phyloP scores from a whole-genome alignment of 2,888 invertebrate genomes.

The Nysson spinosus region DNA sequence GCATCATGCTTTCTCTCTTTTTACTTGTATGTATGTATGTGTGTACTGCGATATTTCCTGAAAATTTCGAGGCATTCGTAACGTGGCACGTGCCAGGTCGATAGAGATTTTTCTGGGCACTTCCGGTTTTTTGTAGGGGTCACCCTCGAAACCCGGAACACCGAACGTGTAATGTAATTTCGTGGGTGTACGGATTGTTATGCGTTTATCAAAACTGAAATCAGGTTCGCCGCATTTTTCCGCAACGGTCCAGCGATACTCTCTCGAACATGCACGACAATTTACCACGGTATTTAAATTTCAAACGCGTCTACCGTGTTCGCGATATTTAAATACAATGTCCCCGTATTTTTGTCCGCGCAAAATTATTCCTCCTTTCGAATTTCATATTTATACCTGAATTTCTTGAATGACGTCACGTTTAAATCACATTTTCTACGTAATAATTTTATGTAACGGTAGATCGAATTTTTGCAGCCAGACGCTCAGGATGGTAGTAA shows the following conservation, averaged over 20 bases:
- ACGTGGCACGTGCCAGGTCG: no score
- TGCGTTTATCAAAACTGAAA: neutral
- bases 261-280: neutral
- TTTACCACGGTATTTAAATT: conserved; percentile 13
- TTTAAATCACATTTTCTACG: neutral
- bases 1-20: no score
- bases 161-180: neutral
- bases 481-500: no score
- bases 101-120: no score
- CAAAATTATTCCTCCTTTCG: neutral
- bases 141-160: neutral
- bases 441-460: no score
- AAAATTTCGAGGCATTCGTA: no score
- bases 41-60: no score
- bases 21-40: no score
- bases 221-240: conserved; percentile 4
- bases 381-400: neutral
- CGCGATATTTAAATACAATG: conserved; percentile 4
- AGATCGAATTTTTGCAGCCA: no score
- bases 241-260: neutral
- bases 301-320: neutral
- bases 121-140: no score
- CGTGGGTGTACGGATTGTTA: neutral
- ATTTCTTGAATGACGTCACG: neutral
- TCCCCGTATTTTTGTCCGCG: neutral